Conservation (phyloP, 1,140 invertebrate genomes). For the Pollicipes pollicipes region DNA sequence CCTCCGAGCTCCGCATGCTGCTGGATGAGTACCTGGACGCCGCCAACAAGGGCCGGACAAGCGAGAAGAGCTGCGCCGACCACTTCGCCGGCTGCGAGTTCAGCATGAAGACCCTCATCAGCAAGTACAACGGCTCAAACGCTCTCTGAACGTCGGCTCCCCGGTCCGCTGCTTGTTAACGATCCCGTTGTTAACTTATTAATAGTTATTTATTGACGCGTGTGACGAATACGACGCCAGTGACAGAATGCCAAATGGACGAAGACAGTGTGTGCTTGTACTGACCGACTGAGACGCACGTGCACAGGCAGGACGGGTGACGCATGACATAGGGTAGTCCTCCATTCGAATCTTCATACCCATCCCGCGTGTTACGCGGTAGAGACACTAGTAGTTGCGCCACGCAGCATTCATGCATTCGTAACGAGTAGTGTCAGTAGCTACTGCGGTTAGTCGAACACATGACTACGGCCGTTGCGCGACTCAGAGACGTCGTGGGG, state of each 20-base stretch:
- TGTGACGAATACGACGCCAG: neutral
- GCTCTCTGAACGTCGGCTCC: neutral
- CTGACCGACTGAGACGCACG: neutral
- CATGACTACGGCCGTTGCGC: no score
- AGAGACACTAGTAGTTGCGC: neutral
- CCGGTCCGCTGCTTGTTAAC: neutral
- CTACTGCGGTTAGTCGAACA: no score
- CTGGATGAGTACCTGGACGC: constrained; percentile 22
- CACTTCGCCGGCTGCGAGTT: constrained; percentile 21
- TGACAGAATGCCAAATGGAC: neutral
- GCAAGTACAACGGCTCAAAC: constrained; percentile 17
- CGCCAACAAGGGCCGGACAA: constrained; percentile 20
- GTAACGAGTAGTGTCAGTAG: neutral
- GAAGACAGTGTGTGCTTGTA: neutral
- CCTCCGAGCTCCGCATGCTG: constrained; percentile 18
- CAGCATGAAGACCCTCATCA: constrained; percentile 21
- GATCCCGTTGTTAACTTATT: neutral
- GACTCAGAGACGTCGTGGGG: no score
- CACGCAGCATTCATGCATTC: neutral
- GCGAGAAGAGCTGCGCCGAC: constrained; percentile 20
- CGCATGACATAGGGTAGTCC: neutral
- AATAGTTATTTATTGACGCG: neutral
- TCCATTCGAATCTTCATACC: neutral
- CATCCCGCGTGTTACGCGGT: neutral
- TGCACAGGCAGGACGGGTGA: neutral